Conservation (phyloP, 2,888 invertebrate species). For the Ommatoiulus sabulosus region DNA sequence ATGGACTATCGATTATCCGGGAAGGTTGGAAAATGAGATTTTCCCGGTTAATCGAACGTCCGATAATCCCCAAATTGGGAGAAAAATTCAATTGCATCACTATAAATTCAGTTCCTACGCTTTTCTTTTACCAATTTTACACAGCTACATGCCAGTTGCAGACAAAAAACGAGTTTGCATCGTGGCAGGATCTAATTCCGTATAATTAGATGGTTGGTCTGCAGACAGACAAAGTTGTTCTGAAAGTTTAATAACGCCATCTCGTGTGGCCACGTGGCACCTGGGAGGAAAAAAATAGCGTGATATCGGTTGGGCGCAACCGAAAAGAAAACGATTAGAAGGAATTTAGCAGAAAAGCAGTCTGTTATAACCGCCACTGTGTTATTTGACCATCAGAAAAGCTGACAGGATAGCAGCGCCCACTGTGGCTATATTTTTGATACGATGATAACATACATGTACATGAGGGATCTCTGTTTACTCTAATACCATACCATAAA, state of each 20-base stretch:
- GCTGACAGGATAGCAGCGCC: neutral
- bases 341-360: conserved; percentile 12
- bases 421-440: neutral
- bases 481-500: neutral
- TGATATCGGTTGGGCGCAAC: conserved; percentile 5
- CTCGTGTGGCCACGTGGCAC: neutral
- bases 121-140: too few species aligned
- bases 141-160: too few species aligned
- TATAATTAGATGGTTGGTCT: neutral
- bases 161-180: too few species aligned
- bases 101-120: too few species aligned
- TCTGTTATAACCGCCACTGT: neutral
- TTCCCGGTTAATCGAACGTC: too few species aligned
- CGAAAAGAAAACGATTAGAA: conserved; percentile 26
- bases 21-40: too few species aligned
- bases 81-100: too few species aligned
- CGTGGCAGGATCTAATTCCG: too few species aligned
- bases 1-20: too few species aligned
- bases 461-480: neutral
- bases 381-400: neutral
- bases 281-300: neutral
- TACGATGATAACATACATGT: neutral
- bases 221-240: neutral
- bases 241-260: conserved; percentile 22
- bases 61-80: too few species aligned